Percentiles rank a stretch among this genome's conserved stretches.
Evolutionary conservation across 2,113 vertebrate genomes (phyloP).

Genomic region (Oryzias melastigma): DNA sequence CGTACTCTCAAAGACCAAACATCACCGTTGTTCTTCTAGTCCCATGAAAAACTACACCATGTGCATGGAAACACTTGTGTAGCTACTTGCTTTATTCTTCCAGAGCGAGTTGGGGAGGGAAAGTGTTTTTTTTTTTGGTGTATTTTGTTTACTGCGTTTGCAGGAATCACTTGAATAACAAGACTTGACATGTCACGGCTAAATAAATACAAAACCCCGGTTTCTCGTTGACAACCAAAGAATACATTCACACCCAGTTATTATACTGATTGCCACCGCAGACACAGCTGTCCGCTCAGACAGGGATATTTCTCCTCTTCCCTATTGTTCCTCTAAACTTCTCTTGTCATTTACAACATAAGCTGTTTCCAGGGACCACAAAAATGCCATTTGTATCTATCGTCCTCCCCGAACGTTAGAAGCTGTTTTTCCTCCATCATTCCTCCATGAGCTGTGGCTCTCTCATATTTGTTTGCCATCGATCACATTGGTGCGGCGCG

Average conservation of each 20-base stretch:
- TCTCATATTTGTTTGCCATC: constrained; percentile 69
- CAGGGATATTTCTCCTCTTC: constrained; percentile 27
- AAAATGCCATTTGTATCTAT: constrained; percentile 59
- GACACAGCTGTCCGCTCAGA: constrained; percentile 36
- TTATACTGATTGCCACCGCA: constrained; percentile 47
- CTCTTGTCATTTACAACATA: constrained; percentile 50
- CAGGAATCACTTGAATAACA: constrained; percentile 63
- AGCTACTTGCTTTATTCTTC: constrained; percentile 50
- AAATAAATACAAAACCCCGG: constrained; percentile 65
- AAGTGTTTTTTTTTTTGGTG: constrained; percentile 33
- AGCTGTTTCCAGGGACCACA: constrained; percentile 53
- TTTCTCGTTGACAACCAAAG: constrained; percentile 54
- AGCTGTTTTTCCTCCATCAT: constrained; percentile 37
- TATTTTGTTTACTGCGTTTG: constrained; percentile 62
- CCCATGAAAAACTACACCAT: constrained; percentile 41
- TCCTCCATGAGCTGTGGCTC: constrained; percentile 60
- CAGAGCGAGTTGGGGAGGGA: constrained; percentile 32
- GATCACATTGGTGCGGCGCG: constrained; percentile 63
- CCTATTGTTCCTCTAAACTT: constrained; percentile 37
- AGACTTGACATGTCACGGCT: constrained; percentile 62
- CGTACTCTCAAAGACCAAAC: constrained; percentile 30
- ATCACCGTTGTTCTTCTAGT: constrained; percentile 41
- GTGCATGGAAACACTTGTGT: constrained; percentile 54
- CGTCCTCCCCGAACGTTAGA: constrained; percentile 38
- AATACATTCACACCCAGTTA: constrained; percentile 52